These are phyloP conservation scores for Chaenodraco wilsoni DNA, from an alignment of 2,797 vertebrate genomes.

Conservation along the genomic window DNA sequence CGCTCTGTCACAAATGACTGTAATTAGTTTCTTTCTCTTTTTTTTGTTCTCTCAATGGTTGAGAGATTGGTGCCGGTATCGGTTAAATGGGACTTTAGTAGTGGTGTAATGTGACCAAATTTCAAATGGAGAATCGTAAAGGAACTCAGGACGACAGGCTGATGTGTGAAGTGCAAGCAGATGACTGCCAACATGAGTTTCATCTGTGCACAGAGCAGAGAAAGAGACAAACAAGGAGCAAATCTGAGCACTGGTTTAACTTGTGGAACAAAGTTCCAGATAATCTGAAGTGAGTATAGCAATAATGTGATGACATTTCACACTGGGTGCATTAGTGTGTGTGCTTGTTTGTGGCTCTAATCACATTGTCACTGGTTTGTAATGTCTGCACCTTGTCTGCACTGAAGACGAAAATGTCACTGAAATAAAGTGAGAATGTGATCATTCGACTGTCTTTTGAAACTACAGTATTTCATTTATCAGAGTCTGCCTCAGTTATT, in stretches of 20 bases:
- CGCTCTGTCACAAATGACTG: constrained; percentile 72
- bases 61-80: constrained; percentile 47
- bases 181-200: constrained; percentile 55
- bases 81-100: constrained; percentile 61
- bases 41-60: constrained; percentile 66
- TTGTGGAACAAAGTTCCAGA: constrained; percentile 45
- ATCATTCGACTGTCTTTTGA: constrained; percentile 32
- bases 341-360: constrained; percentile 57
- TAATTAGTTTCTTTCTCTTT: constrained; percentile 65
- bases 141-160: constrained; percentile 74
- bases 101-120: constrained; percentile 79
- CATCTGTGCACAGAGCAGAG: constrained; percentile 44
- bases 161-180: constrained; percentile 59
- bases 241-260: constrained; percentile 42
- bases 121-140: constrained; percentile 62
- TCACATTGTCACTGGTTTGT: constrained; percentile 71
- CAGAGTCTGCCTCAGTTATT: too few species aligned
- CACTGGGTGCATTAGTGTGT: constrained; percentile 71
- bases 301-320: constrained; percentile 82
- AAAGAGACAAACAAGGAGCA: constrained; percentile 34
- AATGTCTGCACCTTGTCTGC: constrained; percentile 77
- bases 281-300: constrained; percentile 74
- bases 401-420: constrained; percentile 74
- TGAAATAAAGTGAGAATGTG: constrained; percentile 77
- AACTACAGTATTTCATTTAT: constrained; percentile 16